phyloP scores from a whole-genome alignment of 2,888 invertebrate species.

The Deroplatys truncata region DNA sequence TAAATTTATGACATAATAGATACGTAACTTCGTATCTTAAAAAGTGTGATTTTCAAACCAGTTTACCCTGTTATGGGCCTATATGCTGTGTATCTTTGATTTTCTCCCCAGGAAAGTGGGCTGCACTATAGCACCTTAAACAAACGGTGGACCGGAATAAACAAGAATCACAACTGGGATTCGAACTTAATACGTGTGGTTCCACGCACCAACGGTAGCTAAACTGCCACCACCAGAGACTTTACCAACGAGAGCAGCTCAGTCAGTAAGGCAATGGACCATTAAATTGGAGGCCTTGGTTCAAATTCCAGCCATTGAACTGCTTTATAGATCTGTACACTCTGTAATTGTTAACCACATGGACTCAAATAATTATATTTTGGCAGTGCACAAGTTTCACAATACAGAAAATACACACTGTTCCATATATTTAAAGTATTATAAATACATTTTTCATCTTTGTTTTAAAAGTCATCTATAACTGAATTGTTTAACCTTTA shows the following conservation, averaged over 20 bases:
- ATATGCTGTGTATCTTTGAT: not conserved
- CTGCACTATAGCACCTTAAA: not conserved
- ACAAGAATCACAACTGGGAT: not conserved
- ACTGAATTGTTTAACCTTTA: too few relatives aligned
- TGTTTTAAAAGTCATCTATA: too few relatives aligned
- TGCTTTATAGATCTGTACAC: not conserved
- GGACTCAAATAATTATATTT: not conserved
- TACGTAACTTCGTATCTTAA: too few relatives aligned
- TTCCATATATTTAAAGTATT: too few relatives aligned
- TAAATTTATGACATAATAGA: too few relatives aligned
- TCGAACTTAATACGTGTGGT: not conserved
- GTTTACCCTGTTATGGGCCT: not conserved
- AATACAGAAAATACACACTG: too few relatives aligned
- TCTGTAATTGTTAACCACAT: not conserved
- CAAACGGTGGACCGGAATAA: not conserved
- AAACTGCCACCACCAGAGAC: not conserved
- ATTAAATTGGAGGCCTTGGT: not conserved
- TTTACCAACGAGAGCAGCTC: not conserved
- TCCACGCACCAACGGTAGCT: not conserved
- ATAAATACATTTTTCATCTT: too few relatives aligned
- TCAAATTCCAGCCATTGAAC: not conserved
- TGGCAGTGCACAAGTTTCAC: not conserved
- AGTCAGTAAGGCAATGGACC: not conserved
- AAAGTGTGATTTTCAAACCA: too few relatives aligned
- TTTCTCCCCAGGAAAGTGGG: not conserved